These are phyloP conservation scores for Temnothorax unifasciatus DNA, from an alignment of 2,888 invertebrate genomes.

Conservation along the genomic window DNA sequence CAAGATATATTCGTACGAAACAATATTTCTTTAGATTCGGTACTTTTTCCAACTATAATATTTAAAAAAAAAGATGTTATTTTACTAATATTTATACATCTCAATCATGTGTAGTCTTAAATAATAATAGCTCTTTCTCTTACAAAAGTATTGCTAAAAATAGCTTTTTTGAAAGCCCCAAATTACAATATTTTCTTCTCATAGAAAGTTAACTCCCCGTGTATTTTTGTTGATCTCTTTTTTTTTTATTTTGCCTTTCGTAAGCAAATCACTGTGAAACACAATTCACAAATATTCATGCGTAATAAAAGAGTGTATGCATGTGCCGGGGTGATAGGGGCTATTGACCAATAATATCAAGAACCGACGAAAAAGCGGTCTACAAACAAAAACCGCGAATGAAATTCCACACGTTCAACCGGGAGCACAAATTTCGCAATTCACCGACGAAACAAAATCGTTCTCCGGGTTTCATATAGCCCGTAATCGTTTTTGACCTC, in stretches of 20 bases:
- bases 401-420: slow-evolving; percentile 53
- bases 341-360: slow-evolving; percentile 58
- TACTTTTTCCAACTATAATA: not conserved
- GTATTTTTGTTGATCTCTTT: not conserved
- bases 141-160: not conserved
- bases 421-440: slow-evolving; percentile 50
- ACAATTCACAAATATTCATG: slow-evolving; percentile 33
- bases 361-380: slow-evolving; percentile 52
- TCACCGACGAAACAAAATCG: slow-evolving; percentile 55
- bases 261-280: slow-evolving; percentile 38
- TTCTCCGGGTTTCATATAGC: slow-evolving; percentile 48
- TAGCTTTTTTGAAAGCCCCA: not conserved
- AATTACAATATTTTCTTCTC: slow-evolving; percentile 11
- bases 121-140: not conserved
- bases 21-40: not conserved
- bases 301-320: slow-evolving; percentile 12
- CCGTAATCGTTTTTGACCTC: slow-evolving; percentile 57
- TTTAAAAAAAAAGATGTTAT: not conserved
- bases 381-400: slow-evolving; percentile 57
- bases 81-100: not conserved
- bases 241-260: slow-evolving; percentile 12
- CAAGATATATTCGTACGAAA: not conserved
- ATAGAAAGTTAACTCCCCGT: not conserved
- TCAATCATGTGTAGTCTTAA: not conserved
- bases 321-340: slow-evolving; percentile 44